Evolutionary conservation across 2,888 invertebrate species (phyloP).

Genomic region (Salticus scenicus): DNA sequence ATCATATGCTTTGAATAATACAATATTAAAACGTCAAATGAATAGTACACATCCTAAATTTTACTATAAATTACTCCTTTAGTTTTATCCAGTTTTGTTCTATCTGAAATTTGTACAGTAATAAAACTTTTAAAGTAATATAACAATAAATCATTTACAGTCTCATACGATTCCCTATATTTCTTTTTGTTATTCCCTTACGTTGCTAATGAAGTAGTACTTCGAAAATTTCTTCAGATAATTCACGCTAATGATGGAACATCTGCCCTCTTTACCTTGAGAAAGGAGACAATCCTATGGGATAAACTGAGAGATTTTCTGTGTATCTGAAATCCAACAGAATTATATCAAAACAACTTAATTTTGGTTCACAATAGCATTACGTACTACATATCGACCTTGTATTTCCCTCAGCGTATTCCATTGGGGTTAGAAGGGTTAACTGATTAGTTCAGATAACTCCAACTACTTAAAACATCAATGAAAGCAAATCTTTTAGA

Average conservation of each 20-base stretch:
- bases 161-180: no score
- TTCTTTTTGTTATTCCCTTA: no score
- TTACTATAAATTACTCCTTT: no score
- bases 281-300: neutral
- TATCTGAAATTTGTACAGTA: no score
- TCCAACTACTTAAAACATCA: neutral
- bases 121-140: no score
- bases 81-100: no score
- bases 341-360: neutral
- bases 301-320: conserved; percentile 2
- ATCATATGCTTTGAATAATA: no score
- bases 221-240: neutral
- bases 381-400: neutral
- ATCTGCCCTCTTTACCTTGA: neutral
- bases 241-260: neutral
- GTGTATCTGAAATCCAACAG: neutral
- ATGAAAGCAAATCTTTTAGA: neutral
- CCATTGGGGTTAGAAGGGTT: neutral
- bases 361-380: neutral
- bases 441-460: neutral
- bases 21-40: no score
- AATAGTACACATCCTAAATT: no score
- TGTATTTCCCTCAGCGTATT: neutral
- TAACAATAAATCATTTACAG: no score
- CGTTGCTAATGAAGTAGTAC: no score